A percentile compares a stretch with the other conserved stretches of the same genome.
phyloP scores from a whole-genome alignment of 2,113 vertebrate genomes.

The Pogona vitticeps region DNA sequence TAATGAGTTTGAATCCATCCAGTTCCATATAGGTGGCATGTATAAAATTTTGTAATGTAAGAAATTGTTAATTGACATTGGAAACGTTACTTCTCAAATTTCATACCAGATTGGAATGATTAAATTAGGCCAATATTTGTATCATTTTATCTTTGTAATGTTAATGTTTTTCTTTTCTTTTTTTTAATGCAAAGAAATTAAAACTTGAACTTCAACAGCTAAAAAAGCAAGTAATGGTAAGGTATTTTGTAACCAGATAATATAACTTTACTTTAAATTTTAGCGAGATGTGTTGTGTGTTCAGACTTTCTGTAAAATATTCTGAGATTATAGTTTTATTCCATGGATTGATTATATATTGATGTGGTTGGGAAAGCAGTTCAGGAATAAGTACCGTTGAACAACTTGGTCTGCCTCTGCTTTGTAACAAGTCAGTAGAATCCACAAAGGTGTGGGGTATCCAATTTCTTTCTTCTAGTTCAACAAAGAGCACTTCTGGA shows the following conservation, averaged over 20 bases:
- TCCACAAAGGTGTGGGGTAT: not conserved
- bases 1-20: not conserved
- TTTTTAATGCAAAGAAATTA: conserved; percentile 84
- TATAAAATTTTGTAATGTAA: not conserved
- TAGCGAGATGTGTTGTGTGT: not conserved
- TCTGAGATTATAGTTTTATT: not conserved
- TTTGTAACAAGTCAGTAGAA: not conserved
- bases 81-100: not conserved
- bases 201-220: conserved; percentile 88
- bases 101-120: not conserved
- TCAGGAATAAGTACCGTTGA: not conserved
- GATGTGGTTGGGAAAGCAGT: too few relatives aligned
- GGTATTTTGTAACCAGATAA: conserved; percentile 39
- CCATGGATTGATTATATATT: too few relatives aligned
- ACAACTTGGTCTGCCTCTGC: not conserved
- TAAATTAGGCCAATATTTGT: not conserved
- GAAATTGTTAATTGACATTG: not conserved
- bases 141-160: not conserved
- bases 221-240: conserved; percentile 88
- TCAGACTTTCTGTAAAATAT: not conserved
- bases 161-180: conserved; percentile 30
- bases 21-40: not conserved
- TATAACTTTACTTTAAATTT: not conserved
- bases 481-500: not conserved
- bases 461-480: not conserved